phyloP scores from a whole-genome alignment of 2,797 vertebrate genomes.

The Nannoperca obscura region DNA sequence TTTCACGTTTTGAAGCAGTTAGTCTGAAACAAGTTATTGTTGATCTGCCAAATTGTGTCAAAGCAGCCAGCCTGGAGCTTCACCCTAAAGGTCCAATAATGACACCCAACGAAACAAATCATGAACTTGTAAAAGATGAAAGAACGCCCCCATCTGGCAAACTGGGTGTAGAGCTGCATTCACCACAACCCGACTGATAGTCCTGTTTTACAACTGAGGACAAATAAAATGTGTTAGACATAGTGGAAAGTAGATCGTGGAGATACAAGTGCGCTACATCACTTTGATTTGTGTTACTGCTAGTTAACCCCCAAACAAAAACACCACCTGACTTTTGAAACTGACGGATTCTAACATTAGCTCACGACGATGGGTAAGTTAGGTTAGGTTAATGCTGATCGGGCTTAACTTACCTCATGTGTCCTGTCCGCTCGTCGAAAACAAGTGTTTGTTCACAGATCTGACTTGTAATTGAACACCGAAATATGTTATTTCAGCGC shows the following conservation, averaged over 20 bases:
- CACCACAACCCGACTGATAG: not conserved
- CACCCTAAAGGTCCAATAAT: constrained; percentile 42
- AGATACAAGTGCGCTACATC: not conserved
- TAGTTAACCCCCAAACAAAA: not conserved
- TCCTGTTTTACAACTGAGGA: not conserved
- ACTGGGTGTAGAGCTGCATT: no score
- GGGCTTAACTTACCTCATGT: constrained; percentile 62
- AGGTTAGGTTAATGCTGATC: not conserved
- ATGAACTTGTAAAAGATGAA: not conserved
- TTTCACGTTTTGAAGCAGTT: not conserved
- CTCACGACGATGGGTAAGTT: constrained; percentile 38
- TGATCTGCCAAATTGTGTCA: constrained; percentile 6
- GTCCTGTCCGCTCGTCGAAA: constrained; percentile 45
- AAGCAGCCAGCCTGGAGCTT: not conserved
- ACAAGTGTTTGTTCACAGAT: not conserved
- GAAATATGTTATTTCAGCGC: not conserved
- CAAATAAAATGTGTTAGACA: not conserved
- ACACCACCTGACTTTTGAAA: constrained; percentile 13
- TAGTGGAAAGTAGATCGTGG: not conserved
- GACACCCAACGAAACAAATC: constrained; percentile 11
- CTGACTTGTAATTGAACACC: constrained; percentile 1
- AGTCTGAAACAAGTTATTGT: constrained; percentile 11
- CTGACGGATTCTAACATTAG: constrained; percentile 46
- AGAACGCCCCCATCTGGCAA: constrained; percentile 45
- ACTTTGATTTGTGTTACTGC: not conserved